These are phyloP conservation scores for Cololabis saira DNA, from an alignment of 2,113 vertebrate genomes.

Conservation along the genomic window DNA sequence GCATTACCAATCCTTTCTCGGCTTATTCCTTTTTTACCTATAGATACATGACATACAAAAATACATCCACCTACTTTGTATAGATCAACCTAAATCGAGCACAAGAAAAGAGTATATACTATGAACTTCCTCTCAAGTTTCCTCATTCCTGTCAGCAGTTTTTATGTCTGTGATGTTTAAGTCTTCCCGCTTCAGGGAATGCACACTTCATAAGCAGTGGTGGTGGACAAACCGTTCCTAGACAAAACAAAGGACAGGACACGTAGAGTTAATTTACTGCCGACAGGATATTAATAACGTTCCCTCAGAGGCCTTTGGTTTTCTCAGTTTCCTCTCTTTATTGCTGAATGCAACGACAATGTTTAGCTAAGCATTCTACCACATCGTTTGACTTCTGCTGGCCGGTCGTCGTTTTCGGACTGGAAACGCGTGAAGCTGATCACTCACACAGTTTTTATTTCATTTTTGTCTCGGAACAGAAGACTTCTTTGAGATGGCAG, in stretches of 20 bases:
- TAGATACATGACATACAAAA: conserved; percentile 34
- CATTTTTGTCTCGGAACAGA: no score
- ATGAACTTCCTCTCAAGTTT: conserved; percentile 29
- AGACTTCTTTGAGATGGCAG: no score
- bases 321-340: conserved; percentile 69
- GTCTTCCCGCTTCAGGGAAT: conserved; percentile 29
- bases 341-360: conserved; percentile 69
- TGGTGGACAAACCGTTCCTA: conserved; percentile 57
- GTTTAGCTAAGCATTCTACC: conserved; percentile 72
- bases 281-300: conserved; percentile 75
- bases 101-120: conserved; percentile 46
- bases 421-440: conserved; percentile 66
- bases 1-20: conserved; percentile 12
- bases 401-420: conserved; percentile 58
- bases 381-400: conserved; percentile 52
- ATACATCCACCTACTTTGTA: conserved; percentile 23
- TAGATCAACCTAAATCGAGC: conserved; percentile 33
- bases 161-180: conserved; percentile 41
- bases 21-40: conserved; percentile 53
- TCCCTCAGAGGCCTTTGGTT: conserved; percentile 61
- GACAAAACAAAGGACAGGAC: conserved; percentile 71
- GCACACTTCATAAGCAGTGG: conserved; percentile 2
- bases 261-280: conserved; percentile 69
- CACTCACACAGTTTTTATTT: conserved; percentile 61
- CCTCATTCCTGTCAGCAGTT: conserved; percentile 51